Evolutionary conservation across 2,888 invertebrate species (phyloP), one percentile per base, ranked within the genome.

Genomic region (Tachina fera): DNA sequence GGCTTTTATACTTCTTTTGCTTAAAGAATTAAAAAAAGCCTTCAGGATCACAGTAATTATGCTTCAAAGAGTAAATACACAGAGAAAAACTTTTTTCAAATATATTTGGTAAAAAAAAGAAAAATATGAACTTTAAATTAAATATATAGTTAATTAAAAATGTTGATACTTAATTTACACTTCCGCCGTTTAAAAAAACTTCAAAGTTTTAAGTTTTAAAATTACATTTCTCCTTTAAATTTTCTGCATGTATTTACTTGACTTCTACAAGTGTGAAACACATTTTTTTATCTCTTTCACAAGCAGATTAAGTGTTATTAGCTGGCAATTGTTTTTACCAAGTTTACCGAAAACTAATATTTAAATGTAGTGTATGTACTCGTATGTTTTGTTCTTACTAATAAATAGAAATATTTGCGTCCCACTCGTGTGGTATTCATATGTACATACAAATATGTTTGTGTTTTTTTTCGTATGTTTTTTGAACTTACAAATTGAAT

Each of bases 231-330:
- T 13, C 4, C 5, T 16, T n/a, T 9, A 22, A 9, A 53, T 80
- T 80, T 80, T 63, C 51, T n/a, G 63, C n/a, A 60, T 85, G 78
- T 82, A 74, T 56, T 41, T 53, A 82, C 63, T 49, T 58, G 11
- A 10, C 14, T 65, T 63, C 11, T 13, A 3, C 6, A 9, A 9
- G 22, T 1, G n/a, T 61, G 19, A 19, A 47, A 13, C 19, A 16
- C 1, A 22, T 11, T 31, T 22, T 51, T 51, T 49, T 41, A 47
- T 53, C 16, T 74, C 14, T 45, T 72, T 13, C 51, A 13, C 41
- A 9, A 19, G 19, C 77, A 90, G 90, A 91, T 91, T 91, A 92
- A 90, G 88, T 88, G 87, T 87, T 91, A 92, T 91, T 91, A 91
- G 90, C 89, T 88, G 89, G 87, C 91, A 90, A 90, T 92, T 92